Evolutionary conservation across 2,113 vertebrate genomes (phyloP), one percentile per base, ranked within the genome.

Genomic region (Heptranchias perlo): DNA sequence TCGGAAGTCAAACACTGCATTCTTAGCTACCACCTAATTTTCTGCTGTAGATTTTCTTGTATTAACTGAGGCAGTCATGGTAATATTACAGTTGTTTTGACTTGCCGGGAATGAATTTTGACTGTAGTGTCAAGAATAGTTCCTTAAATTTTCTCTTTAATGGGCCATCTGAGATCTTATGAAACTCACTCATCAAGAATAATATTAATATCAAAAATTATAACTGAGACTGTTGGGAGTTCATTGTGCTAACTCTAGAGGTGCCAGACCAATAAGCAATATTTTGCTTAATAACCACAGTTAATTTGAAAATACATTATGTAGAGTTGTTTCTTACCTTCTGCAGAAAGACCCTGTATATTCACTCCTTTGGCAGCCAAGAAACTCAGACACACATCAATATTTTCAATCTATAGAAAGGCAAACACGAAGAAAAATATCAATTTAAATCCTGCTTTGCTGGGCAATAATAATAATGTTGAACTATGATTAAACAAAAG

Each of bases 331-430:
- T 92, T 62, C 98, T 98, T 97, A 99, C 99, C 99, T 98, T 99
- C 99, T 94, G 99, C 98, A 97, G 99, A 99, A 97, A 99, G 98
- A 96, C 99, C 99, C 98, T 99, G 99, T 97, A 99, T 99, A 97
- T 99, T 99, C 96, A 99, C 99, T 96, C 99, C 99, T 98, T 99
- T 99, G 54, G 99, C 99, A 98, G 98, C 99, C 98, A 99, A 98
- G 98, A 99, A 99, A 98, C 98, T 98, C 97, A 99, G 98, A 97
- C 99, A 99, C 25, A 98, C 98, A 96, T 99, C 98, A 96, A 99
- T 99, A 97, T 99, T 99, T 98, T 99, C 99, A 98, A 99, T 98
- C 99, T 99, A 97, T 91, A 96, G 96, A 92, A 52, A 49, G 67
- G 13, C 47, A 69, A 49, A 94, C 61, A 94, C 13, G 49, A 62